phyloP scores from a whole-genome alignment of 2,888 invertebrate genomes.

The Perizoma affinitatum region DNA sequence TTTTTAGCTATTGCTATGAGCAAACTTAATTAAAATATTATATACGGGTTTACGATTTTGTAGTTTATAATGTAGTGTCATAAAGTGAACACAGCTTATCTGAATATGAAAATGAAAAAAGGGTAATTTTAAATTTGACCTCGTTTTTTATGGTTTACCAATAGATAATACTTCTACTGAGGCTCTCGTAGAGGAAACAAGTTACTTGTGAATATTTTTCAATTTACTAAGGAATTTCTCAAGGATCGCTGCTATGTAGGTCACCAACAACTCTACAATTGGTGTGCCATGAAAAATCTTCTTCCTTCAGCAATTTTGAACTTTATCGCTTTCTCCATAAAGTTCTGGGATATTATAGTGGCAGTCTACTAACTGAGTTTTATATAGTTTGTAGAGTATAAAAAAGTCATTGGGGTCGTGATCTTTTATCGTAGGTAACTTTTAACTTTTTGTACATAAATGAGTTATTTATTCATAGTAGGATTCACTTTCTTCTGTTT shows the following conservation, averaged over 20 bases:
- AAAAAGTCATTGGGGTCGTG: conserved; percentile 26
- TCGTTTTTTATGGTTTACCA: too few relatives aligned
- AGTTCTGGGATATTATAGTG: background rate
- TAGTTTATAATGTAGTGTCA: too few relatives aligned
- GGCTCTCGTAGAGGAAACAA: too few relatives aligned
- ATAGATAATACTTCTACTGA: too few relatives aligned
- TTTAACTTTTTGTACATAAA: conserved; percentile 23
- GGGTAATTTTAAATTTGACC: too few relatives aligned
- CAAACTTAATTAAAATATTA: too few relatives aligned
- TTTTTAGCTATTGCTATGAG: too few relatives aligned
- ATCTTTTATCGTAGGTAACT: conserved; percentile 18
- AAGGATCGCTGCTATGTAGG: conserved; percentile 6
- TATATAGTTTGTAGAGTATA: conserved; percentile 12
- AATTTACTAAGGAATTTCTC: conserved; percentile 6
- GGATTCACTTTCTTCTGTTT: conserved; percentile 47
- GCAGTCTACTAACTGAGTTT: background rate
- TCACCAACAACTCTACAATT: conserved; percentile 2
- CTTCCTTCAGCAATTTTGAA: conserved; percentile 3
- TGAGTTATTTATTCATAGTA: conserved; percentile 40
- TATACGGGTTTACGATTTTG: too few relatives aligned
- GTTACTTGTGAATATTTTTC: conserved; percentile 3
- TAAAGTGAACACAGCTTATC: too few relatives aligned
- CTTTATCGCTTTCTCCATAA: conserved; percentile 2
- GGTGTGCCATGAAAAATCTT: background rate
- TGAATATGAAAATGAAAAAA: too few relatives aligned